A percentile compares a stretch with the other conserved stretches of the same genome.
These are phyloP conservation scores for Lithodes maja DNA, from an alignment of 2,888 invertebrate genomes.

Conservation along the genomic window DNA sequence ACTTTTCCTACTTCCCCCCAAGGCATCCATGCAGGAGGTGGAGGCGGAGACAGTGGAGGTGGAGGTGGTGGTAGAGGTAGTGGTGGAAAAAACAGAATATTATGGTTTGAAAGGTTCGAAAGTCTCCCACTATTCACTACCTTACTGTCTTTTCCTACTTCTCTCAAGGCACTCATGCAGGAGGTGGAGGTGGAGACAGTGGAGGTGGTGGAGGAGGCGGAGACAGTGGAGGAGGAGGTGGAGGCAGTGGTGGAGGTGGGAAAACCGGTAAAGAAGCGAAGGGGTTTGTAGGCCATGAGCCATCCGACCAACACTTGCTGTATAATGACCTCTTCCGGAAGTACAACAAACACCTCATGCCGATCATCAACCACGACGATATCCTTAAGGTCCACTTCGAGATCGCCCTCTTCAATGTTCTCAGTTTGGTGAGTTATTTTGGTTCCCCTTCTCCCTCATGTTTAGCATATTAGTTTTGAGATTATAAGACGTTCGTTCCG, in stretches of 20 bases:
- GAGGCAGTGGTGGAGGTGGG: not conserved
- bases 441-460: too few relatives aligned
- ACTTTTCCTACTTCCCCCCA: too few relatives aligned
- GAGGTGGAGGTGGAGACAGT: not conserved
- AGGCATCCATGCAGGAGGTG: too few relatives aligned
- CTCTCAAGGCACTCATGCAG: not conserved
- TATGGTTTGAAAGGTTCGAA: too few relatives aligned
- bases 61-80: too few relatives aligned
- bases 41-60: too few relatives aligned
- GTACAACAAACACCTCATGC: constrained; percentile 63
- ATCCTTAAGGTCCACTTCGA: constrained; percentile 56
- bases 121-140: too few relatives aligned
- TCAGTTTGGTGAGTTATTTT: constrained; percentile 47
- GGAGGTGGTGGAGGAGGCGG: too few relatives aligned
- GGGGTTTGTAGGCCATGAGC: not conserved
- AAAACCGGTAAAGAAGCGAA: not conserved
- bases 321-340: constrained; percentile 61
- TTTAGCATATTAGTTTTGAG: too few relatives aligned
- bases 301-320: constrained; percentile 59
- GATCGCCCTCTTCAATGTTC: constrained; percentile 67
- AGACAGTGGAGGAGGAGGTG: too few relatives aligned
- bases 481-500: too few relatives aligned
- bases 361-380: constrained; percentile 50
- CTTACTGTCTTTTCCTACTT: not conserved
- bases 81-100: too few relatives aligned